Percentiles rank a stretch among this genome's conserved stretches.
phyloP scores from a whole-genome alignment of 2,888 invertebrate genomes.

The Tholera decimalis region DNA sequence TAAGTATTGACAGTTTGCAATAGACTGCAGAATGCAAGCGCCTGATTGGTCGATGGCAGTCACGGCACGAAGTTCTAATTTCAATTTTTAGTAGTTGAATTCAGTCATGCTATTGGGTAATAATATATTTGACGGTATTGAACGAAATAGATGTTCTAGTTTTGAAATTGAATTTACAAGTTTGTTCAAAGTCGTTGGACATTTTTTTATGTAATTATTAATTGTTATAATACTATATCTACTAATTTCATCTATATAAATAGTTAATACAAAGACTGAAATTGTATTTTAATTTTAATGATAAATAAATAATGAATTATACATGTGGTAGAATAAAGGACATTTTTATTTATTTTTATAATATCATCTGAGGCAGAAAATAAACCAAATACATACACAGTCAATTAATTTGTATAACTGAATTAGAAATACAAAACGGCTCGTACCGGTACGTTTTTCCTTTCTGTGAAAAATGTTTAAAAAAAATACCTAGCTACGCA shows the following conservation, averaged over 20 bases:
- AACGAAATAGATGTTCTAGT: conserved; percentile 60
- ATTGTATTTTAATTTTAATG: too few species aligned
- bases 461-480: not conserved
- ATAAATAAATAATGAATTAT: too few species aligned
- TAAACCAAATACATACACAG: not conserved
- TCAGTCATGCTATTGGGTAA: conserved; percentile 66
- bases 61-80: conserved; percentile 65
- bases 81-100: conserved; percentile 66
- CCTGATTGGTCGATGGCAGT: conserved; percentile 59
- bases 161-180: conserved; percentile 64
- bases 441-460: not conserved
- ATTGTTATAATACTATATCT: too few species aligned
- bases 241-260: too few species aligned
- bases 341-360: too few species aligned
- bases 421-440: conserved; percentile 1
- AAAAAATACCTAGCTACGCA: conserved; percentile 2
- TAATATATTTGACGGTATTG: conserved; percentile 56
- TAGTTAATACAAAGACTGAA: too few species aligned
- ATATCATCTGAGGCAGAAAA: not conserved
- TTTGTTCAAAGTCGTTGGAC: conserved; percentile 32
- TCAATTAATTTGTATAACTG: not conserved
- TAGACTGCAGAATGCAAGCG: conserved; percentile 52
- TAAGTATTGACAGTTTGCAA: conserved; percentile 52
- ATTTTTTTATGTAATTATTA: too few species aligned
- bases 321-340: too few species aligned